Base-by-base conservation (phyloP, 1,140 invertebrate genomes). In the Pseudomyrmex cubaensis region DNA sequence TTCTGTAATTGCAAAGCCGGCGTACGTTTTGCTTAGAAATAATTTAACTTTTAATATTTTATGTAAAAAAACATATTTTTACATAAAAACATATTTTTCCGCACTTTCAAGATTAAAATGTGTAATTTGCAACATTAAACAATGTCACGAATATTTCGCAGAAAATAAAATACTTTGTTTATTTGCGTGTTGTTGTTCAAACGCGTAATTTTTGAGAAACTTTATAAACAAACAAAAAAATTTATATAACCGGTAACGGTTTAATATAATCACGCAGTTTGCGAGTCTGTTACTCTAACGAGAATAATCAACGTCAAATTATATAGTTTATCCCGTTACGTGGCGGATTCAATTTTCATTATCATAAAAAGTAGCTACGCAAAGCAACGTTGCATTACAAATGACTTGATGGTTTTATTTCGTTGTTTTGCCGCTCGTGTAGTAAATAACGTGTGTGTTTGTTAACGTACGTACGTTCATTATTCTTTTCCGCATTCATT, bases 351-450 rank as follows among this genome's bases (percentile, higher is more conserved):
- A 48, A 46, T 70, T 59, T 78, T 69, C 44, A 70, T 78, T 70
- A 75, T 75, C n/a, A 46, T 78, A 70, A 69, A 78, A 70, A 57
- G 64, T 69, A 44, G 10, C n/a, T 66, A n/a, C 22, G 46, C 17
- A 12, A 48, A 78, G 20, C 54, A 50, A 13, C 17, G 35, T 20
- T 1, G 20, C 57, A 50, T 50, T 15, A 20, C 50, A n/a, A 10
- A 20, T 13, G 70, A 52, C 20, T 52, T 8, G 20, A 25, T 9
- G 15, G 1, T 56, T 22, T 70, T 46, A 61, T 80, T 80, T 70
- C 13, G 20, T 50, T 70, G 54, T 70, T 78, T n/a, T 44, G 35
- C 35, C 35, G 35, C 35, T 35, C 35, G 35, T 35, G 35, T 35
- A 35, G 22, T 25, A 35, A 35, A 35, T 35, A 35, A 35, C 35